Percentiles rank a stretch among this genome's conserved stretches.
Conservation (phyloP, 1,140 invertebrate species). For the Drosophila truncata region DNA sequence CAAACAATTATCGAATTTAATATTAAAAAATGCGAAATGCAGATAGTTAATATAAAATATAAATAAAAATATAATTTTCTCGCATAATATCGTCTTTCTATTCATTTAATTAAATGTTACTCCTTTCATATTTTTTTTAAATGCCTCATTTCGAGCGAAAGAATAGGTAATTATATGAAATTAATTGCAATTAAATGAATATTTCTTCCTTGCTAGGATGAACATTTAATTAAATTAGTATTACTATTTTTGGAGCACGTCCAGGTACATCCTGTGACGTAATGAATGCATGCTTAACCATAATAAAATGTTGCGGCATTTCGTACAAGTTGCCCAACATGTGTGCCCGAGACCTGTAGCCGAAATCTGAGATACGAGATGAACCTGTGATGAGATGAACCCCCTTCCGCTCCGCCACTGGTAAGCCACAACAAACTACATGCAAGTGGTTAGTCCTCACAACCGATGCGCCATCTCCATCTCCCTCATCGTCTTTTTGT, state of each 20-base stretch:
- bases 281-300: conserved; percentile 73
- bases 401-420: neutral
- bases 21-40: too few relatives aligned
- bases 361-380: conserved; percentile 10
- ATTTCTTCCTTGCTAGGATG: too few relatives aligned
- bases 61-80: too few relatives aligned
- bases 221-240: conserved; percentile 11
- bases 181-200: neutral
- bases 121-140: neutral
- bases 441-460: conserved; percentile 15
- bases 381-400: conserved; percentile 23
- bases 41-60: too few relatives aligned
- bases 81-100: too few relatives aligned
- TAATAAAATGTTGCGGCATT: conserved; percentile 77
- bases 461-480: conserved; percentile 17
- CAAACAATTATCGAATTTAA: too few relatives aligned
- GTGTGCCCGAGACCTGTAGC: neutral
- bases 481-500: too few relatives aligned
- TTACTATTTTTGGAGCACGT: neutral
- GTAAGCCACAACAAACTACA: conserved; percentile 30
- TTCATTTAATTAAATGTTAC: too few relatives aligned
- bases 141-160: neutral
- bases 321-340: conserved; percentile 58
- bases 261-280: conserved; percentile 9
- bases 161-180: neutral